These are phyloP conservation scores for Saccostrea echinata DNA, from an alignment of 1,140 invertebrate genomes.

Conservation along the genomic window DNA sequence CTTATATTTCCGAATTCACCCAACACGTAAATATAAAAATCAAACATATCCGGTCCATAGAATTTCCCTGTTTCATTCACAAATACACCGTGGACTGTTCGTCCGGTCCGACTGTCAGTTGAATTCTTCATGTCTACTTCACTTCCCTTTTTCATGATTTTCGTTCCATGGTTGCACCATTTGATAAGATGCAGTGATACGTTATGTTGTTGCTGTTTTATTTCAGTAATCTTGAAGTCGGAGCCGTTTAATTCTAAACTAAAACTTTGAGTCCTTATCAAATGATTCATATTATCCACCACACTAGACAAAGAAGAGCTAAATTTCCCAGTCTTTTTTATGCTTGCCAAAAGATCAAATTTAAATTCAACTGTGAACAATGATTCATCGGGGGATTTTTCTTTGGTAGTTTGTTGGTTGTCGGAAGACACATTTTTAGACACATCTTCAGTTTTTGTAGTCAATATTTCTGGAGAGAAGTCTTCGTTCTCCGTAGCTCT, in stretches of 20 bases:
- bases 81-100: slow-evolving; percentile 62
- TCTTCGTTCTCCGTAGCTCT: background rate
- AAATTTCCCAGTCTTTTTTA: background rate
- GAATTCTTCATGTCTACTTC: slow-evolving; percentile 59
- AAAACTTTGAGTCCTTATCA: slow-evolving; percentile 64
- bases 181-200: slow-evolving; percentile 50
- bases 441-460: background rate
- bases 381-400: background rate
- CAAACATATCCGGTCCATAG: slow-evolving; percentile 70
- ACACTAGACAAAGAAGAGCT: slow-evolving; percentile 38
- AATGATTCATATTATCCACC: slow-evolving; percentile 60
- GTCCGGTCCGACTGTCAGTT: slow-evolving; percentile 36
- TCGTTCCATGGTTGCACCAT: slow-evolving; percentile 62
- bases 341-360: background rate
- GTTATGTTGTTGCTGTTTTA: slow-evolving; percentile 52
- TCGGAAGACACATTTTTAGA: background rate
- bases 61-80: slow-evolving; percentile 67
- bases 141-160: slow-evolving; percentile 53
- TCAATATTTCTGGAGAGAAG: background rate
- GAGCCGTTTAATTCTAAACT: slow-evolving; percentile 69
- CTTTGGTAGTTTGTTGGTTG: background rate
- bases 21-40: slow-evolving; percentile 67
- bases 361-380: slow-evolving; percentile 10
- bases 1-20: slow-evolving; percentile 61
- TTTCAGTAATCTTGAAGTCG: slow-evolving; percentile 57